Evolutionary conservation across 2,888 invertebrate genomes (phyloP), one percentile per base, ranked within the genome.

Genomic region (Troides aeacus): DNA sequence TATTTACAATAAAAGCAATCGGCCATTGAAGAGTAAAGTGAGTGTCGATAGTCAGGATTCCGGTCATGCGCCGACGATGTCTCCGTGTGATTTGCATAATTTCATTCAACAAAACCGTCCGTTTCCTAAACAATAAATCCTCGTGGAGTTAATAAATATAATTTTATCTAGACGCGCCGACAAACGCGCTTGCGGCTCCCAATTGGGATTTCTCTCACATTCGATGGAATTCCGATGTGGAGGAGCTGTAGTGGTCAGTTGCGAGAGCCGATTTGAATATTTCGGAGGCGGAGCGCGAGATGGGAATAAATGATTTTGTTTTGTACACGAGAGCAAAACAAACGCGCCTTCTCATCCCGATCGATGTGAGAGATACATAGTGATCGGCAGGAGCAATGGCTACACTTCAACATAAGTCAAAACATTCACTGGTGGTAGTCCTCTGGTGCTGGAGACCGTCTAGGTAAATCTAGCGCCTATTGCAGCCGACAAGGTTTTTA

Each of bases 171-270:
- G 53, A 70, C 66, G 62, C 50, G 39, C 66, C 70, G 66, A 66
- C 70, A 70, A 69, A 62, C 62, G 39, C 56, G 23, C 63, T 53
- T 53, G 63, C 62, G 71, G 67, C 71, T 62, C 64, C 75, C 74
- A 78, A 78, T 78, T 79, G 77, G 76, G 76, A 81, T 79, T 78
- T 79, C 76, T 76, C 80, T 79, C 78, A 77, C 79, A 81, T 75
- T 72, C 75, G 76, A 78, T 79, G 73, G 79, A 83, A 85, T 85
- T 84, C 85, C 84, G 69, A 78, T 79, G 83, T 81, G 79, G 78
- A 77, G 81, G 46, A 83, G 80, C 80, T 79, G 77, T 79, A 79
- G 76, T 81, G 80, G 78, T 76, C 78, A 78, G 73, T 77, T 72
- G 74, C 64, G 63, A 68, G 61, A 75, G 76, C 72, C 73, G 74